Conservation (phyloP, 1,140 invertebrate species). For the Drosophila repletoides region DNA sequence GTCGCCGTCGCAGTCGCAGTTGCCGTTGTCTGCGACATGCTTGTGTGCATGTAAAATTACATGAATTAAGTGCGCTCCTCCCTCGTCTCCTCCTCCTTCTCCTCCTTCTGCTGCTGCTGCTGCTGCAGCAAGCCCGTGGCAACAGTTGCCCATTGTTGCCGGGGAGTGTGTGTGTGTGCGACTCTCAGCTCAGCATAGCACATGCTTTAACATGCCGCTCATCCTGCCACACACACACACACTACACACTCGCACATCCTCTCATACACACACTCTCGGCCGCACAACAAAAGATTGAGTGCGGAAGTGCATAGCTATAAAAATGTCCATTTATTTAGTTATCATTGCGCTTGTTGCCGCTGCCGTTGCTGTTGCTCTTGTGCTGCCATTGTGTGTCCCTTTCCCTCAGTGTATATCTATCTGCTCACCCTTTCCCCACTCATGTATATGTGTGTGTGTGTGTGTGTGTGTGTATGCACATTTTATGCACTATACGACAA, state of each 20-base stretch:
- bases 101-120: no score
- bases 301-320: conserved; percentile 81
- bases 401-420: not conserved
- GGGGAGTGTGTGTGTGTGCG: conserved; percentile 24
- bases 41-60: conserved; percentile 74
- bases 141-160: conserved; percentile 56
- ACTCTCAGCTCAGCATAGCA: conserved; percentile 43
- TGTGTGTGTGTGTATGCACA: conserved; percentile 32
- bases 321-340: conserved; percentile 81
- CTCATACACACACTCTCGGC: conserved; percentile 2
- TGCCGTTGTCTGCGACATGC: conserved; percentile 43
- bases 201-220: conserved; percentile 71
- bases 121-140: conserved; percentile 5
- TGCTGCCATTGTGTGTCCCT: conserved; percentile 17
- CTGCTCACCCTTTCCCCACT: conserved; percentile 6
- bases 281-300: conserved; percentile 76
- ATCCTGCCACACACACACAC: conserved; percentile 53
- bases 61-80: conserved; percentile 74
- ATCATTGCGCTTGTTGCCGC: conserved; percentile 79
- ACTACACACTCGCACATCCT: not conserved
- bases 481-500: conserved; percentile 38
- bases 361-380: conserved; percentile 45
- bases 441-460: not conserved
- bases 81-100: not conserved
- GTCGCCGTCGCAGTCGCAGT: conserved; percentile 15